Evolutionary conservation across 2,113 vertebrate species (phyloP).

Genomic region (Callionymus lyra): DNA sequence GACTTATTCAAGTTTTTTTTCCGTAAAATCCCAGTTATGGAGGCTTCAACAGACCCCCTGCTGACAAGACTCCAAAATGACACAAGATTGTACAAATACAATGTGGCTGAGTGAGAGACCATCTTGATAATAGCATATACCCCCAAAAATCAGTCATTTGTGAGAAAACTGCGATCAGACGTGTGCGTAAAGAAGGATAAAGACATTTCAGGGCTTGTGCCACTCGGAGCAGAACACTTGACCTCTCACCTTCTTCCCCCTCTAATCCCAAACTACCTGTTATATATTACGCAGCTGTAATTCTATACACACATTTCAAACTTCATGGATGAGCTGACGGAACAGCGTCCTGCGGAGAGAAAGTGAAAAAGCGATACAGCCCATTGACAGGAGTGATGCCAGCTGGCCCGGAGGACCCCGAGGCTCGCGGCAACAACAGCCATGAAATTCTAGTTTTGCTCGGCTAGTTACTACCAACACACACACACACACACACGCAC

Average conservation of each 20-base stretch:
- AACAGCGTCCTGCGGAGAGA: slow-evolving; percentile 23
- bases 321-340: slow-evolving; percentile 8
- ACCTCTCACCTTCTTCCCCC: neutral
- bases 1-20: too few relatives aligned
- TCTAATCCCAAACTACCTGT: too few relatives aligned
- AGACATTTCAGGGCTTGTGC: neutral
- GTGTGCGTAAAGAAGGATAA: neutral
- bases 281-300: slow-evolving; percentile 3
- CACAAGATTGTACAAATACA: too few relatives aligned
- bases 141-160: too few relatives aligned
- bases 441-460: slow-evolving; percentile 55
- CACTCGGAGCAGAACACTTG: neutral
- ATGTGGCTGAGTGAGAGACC: too few relatives aligned
- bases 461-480: slow-evolving; percentile 35
- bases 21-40: too few relatives aligned
- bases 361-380: slow-evolving; percentile 34
- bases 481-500: slow-evolving; percentile 23
- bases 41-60: too few relatives aligned
- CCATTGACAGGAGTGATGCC: slow-evolving; percentile 38
- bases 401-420: slow-evolving; percentile 39
- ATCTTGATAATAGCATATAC: too few relatives aligned
- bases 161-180: too few relatives aligned
- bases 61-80: too few relatives aligned
- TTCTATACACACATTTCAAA: too few relatives aligned
- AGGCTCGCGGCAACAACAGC: slow-evolving; percentile 38